Percentiles rank a stretch among this genome's conserved stretches.
Evolutionary conservation across 64 coral and sea anemone genomes (phyloP).

Genomic region (Exaiptasia diaphana): DNA sequence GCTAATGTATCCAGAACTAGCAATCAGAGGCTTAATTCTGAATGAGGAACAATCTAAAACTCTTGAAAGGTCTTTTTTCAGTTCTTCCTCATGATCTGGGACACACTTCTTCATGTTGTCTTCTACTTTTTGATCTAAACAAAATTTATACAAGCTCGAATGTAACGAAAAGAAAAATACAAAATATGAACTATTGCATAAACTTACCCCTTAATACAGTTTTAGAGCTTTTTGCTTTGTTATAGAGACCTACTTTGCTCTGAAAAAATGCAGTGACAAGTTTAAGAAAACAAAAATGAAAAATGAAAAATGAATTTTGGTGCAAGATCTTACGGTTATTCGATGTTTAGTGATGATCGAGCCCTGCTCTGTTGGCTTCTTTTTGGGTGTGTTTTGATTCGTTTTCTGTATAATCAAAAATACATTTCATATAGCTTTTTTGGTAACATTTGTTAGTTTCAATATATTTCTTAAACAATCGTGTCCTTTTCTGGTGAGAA

Average conservation of each 20-base stretch:
- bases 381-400: no score
- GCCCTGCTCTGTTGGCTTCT: neutral
- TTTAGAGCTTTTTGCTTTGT: constrained; percentile 74
- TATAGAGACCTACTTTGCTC: constrained; percentile 80
- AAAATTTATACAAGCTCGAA: no score
- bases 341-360: constrained; percentile 42
- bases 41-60: constrained; percentile 73
- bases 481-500: no score
- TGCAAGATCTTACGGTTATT: constrained; percentile 46
- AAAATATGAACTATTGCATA: no score
- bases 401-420: no score
- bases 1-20: no score
- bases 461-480: no score
- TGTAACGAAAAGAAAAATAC: no score
- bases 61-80: constrained; percentile 66
- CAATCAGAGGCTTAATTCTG: constrained; percentile 34
- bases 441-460: no score
- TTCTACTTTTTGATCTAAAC: neutral
- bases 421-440: no score
- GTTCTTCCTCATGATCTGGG: constrained; percentile 47
- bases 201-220: constrained; percentile 69
- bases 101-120: neutral
- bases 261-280: no score
- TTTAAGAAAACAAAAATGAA: neutral
- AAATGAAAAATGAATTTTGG: neutral